Evolutionary conservation across 2,888 invertebrate genomes (phyloP).

Genomic region (Ischnura elegans): DNA sequence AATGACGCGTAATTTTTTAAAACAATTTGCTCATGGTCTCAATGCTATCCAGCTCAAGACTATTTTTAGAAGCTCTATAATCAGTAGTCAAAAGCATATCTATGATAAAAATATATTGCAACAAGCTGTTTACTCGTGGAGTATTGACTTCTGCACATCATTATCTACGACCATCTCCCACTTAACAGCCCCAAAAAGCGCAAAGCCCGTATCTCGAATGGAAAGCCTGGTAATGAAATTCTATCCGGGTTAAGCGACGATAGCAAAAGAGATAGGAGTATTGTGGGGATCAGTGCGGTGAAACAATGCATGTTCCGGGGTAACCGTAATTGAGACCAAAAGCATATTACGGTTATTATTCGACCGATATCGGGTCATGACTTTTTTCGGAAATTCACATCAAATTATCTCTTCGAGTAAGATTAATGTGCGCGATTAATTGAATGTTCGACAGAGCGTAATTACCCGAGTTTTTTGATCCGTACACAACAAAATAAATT

Average conservation of each 20-base stretch:
- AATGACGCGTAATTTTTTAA: too few species aligned
- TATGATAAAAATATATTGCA: too few species aligned
- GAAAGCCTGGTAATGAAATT: neutral
- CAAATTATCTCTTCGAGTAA: constrained; percentile 25
- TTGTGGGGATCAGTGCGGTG: neutral
- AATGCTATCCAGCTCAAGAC: too few species aligned
- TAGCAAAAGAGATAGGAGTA: neutral
- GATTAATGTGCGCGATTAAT: constrained; percentile 42
- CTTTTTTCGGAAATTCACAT: neutral
- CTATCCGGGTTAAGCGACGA: neutral
- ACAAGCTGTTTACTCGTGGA: too few species aligned
- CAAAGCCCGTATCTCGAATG: neutral
- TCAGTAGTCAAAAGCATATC: too few species aligned
- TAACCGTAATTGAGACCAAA: constrained; percentile 13
- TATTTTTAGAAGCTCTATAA: too few species aligned
- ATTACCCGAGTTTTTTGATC: constrained; percentile 19
- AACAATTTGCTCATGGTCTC: too few species aligned
- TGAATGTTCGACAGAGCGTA: neutral
- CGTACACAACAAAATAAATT: neutral
- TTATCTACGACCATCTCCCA: neutral
- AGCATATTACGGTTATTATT: constrained; percentile 42
- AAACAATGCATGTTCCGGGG: neutral
- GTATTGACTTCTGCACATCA: too few species aligned
- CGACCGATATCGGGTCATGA: neutral
- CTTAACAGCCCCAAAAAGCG: neutral